Conservation (phyloP, 2,113 vertebrate genomes). For the Salvelinus namaycush region DNA sequence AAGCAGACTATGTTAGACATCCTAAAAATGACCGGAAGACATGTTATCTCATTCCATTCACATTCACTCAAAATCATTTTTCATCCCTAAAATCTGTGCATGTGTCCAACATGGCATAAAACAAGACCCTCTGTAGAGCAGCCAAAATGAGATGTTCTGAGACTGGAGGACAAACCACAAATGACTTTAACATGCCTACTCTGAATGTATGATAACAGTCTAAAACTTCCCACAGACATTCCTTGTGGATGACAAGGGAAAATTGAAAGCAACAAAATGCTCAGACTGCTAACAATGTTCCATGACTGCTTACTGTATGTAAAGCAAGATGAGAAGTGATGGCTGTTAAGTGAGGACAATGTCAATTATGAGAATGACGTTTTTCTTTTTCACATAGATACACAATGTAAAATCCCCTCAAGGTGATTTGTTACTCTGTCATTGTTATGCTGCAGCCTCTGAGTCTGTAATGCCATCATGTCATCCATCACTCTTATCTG, state of each 20-base stretch:
- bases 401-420: constrained; percentile 7
- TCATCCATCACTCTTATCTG: constrained; percentile 15
- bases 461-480: not conserved
- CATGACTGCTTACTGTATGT: constrained; percentile 13
- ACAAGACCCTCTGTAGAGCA: not conserved
- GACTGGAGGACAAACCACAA: constrained; percentile 25
- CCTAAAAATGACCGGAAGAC: not conserved
- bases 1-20: not conserved
- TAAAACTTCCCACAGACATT: constrained; percentile 10
- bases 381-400: not conserved
- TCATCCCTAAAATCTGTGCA: not conserved
- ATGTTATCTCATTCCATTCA: not conserved
- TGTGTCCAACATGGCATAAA: not conserved
- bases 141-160: constrained; percentile 1
- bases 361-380: not conserved
- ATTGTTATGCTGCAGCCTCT: not conserved
- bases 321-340: not conserved
- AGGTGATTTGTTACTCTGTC: not conserved
- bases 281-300: not conserved
- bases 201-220: constrained; percentile 21
- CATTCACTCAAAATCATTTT: not conserved
- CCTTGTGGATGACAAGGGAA: constrained; percentile 14
- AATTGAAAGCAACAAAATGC: constrained; percentile 5
- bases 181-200: constrained; percentile 8
- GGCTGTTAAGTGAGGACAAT: not conserved